Evolutionary conservation across 2,888 invertebrate species (phyloP), one percentile per base, ranked within the genome.

Genomic region (Charanyca ferruginea): DNA sequence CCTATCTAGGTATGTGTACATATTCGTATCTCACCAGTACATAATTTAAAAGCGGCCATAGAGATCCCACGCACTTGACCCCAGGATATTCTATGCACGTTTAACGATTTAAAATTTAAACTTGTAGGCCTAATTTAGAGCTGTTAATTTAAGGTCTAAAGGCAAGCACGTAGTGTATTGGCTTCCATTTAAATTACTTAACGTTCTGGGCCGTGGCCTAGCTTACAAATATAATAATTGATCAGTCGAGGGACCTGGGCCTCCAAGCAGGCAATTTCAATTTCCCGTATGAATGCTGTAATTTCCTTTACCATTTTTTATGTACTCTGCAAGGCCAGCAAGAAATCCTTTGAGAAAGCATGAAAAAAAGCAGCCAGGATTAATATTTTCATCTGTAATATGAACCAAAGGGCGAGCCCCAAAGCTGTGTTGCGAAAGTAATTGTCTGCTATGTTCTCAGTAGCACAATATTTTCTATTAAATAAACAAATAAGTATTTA

Each of bases 41-140:
- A 82, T 80, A 57, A 73, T 77, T 73, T 49, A 82, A 35, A 11
- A 57, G 65, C 28, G 64, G 73, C 52, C 52, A 58, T 45, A 66
- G 49, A 9, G 16, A 55, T 54, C 57, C 47, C 44, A 20, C 35
- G 13, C n/a, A 42, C 8, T 23, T 16, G 47, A 44, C 35, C 52
- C 52, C 5, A 16, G 23, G 44, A 62, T 69, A 81, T 63, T 63
- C 55, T 61, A 62, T 59, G 54, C 66, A 72, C 53, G 60, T 54
- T 58, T 62, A 60, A 59, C 23, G 47, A 73, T 76, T 72, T 59
- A 60, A 79, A 71, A 71, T 68, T 68, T 61, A 41, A 44, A 38
- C 35, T 58, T 70, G 23, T 18, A 47, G 18, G n/a, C 8, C 13
- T 3, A 58, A 61, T 66, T 57, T 48, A 57, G 38, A 32, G 11